Evolutionary conservation across 2,888 invertebrate genomes (phyloP).

Genomic region (Sphinx pinastri): DNA sequence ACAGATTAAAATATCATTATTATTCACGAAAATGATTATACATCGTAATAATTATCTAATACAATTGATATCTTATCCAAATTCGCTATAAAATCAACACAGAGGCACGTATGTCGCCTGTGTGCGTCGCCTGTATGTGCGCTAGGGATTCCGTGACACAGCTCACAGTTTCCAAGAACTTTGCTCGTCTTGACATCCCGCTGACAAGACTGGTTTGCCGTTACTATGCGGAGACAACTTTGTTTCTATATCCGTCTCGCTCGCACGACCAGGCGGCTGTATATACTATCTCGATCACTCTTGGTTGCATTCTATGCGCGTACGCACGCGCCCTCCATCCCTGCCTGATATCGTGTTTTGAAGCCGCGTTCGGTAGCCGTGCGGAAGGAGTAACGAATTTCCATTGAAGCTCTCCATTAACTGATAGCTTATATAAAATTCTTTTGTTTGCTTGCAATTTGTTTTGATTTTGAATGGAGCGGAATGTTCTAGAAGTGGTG

Average conservation of each 20-base stretch:
- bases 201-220: conserved; percentile 83
- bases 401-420: conserved; percentile 61
- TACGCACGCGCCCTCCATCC: conserved; percentile 78
- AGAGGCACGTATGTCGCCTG: conserved; percentile 4
- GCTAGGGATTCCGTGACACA: conserved; percentile 83
- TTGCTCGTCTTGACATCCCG: conserved; percentile 81
- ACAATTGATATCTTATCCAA: conserved; percentile 2
- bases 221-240: conserved; percentile 72
- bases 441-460: conserved; percentile 22
- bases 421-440: conserved; percentile 35
- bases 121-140: conserved; percentile 63
- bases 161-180: conserved; percentile 83
- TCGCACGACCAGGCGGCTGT: conserved; percentile 47
- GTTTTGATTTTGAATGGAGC: conserved; percentile 15
- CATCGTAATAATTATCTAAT: neutral
- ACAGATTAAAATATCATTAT: too few species aligned
- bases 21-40: too few species aligned
- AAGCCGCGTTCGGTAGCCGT: conserved; percentile 76
- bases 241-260: conserved; percentile 63
- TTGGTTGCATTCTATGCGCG: conserved; percentile 73
- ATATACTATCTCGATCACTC: conserved; percentile 53
- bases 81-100: conserved; percentile 22
- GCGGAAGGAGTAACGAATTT: conserved; percentile 68
- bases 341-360: conserved; percentile 65
- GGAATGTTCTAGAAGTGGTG: neutral